Evolutionary conservation across 1,140 invertebrate species (phyloP), one percentile per base, ranked within the genome.

Genomic region (Medauroidea extradentata): DNA sequence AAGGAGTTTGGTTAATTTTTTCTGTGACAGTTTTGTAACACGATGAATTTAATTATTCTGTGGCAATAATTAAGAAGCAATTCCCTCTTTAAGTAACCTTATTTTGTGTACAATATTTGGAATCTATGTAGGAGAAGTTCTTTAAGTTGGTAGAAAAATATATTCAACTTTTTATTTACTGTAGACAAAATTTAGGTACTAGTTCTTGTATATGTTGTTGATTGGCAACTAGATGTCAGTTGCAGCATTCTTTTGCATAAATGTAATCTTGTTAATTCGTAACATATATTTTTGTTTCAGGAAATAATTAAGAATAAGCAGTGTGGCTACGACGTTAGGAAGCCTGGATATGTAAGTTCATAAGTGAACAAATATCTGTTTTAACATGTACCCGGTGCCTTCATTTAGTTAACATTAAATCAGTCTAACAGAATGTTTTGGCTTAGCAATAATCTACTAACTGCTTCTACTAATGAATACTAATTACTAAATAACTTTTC

Each of bases 261-360:
- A 13, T 51, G 3, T 4, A 24, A 11, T 51, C 27, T 51, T 11
- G 27, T 43, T 55, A 43, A n/a, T 52, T 38, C 58, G 25, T 46
- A 16, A 52, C n/a, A 48, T 39, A 55, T 55, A 38, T 61, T 59
- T 62, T 62, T 62, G 44, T 78, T 75, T 49, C 66, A 85, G 84
- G 81, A 87, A 75, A 80, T 86, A 60, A 87, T 87, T 43, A 85
- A 86, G 67, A 88, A 88, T 67, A 87, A 87, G 67, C 91, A 94
- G 72, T 94, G 92, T 74, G 92, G 92, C 9, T 94, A 94, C 69
- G 91, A 94, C 75, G 92, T 94, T 14, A 81, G 91, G 63, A 93
- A 93, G 75, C 84, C 85, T 57, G 88, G 88, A 67, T 91, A 92
- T 79, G 91, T 93, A 81, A 91, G 91, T 89, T 34, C n/a, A n/a